Evolutionary conservation across 2,797 vertebrate species (phyloP).

Genomic region (Rhinella marina): DNA sequence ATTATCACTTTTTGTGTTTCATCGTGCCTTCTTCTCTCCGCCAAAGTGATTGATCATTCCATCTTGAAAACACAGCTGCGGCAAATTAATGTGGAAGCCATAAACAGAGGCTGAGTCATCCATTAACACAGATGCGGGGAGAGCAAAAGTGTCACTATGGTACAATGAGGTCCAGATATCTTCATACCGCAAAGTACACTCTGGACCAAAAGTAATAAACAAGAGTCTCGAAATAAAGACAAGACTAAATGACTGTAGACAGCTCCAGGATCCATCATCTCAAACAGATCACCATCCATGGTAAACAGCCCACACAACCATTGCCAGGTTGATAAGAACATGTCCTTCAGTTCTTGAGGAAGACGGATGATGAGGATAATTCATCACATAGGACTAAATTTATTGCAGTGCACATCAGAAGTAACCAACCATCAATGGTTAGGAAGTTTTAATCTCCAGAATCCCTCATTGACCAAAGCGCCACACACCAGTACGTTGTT

Average conservation of each 20-base stretch:
- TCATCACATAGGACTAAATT: too few species aligned
- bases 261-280: not conserved
- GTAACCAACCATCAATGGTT: not conserved
- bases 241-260: not conserved
- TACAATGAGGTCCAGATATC: not conserved
- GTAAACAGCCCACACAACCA: not conserved
- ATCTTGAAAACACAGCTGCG: constrained; percentile 5
- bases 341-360: not conserved
- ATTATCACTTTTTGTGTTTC: not conserved
- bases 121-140: not conserved
- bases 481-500: too few species aligned
- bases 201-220: not conserved
- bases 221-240: not conserved
- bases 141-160: not conserved
- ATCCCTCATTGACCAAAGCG: too few species aligned
- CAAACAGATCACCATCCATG: not conserved
- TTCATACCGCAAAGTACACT: not conserved
- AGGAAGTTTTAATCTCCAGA: too few species aligned
- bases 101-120: constrained; percentile 38
- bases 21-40: not conserved
- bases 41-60: not conserved
- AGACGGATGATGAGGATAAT: not conserved
- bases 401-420: not conserved
- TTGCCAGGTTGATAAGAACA: not conserved
- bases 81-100: not conserved